Base-by-base conservation (phyloP, 92 coral and sea anemone species). In the Micromussa lordhowensis region DNA sequence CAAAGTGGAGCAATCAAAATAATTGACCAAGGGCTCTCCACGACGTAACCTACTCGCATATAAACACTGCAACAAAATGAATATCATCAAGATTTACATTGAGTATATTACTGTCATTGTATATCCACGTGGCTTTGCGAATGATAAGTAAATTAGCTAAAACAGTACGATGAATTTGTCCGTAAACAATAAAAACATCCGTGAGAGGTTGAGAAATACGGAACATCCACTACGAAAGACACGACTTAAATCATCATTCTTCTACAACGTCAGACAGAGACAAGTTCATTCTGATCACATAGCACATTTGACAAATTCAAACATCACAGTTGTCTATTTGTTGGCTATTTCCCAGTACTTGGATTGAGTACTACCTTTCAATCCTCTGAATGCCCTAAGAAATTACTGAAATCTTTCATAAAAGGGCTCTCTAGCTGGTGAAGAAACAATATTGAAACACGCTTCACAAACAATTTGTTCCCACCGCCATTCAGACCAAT, bases 401-500 rank as follows among this genome's bases (percentile, higher is more conserved):
- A 12, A 35, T 34, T 17, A 34, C 53, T 36, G 29, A 32, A 29
- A 53, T 54, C 35, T 26, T 15, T 26, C 66, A 58, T 19, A 31
- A 80, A 19, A 9, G 38, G 28, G 17, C 9, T 80, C 26, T 78
- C 82, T n/a, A n/a, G n/a, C n/a, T 15, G 24, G 40, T 35, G 51
- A 28, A 78, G 82, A 78, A 55, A 57, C 21, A 51, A 1, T 32
- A 29, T 80, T 79, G 53, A 59, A 24, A 36, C 44, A 35, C 63
- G 28, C 19, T 80, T 31, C 17, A 38, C 51, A 73, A 34, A 79
- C 38, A 6, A 15, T 82, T 82, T n/a, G 85, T 68, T 40, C 76
- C 16, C 22, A 82, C 59, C 85, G 85, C 85, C 85, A 82, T 64
- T 66, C 8, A 7, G 31, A 15, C 3, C 6, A 16, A 68, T 48